phyloP scores from a whole-genome alignment of 2,797 vertebrate genomes.

The Rhyacichthys aspro region DNA sequence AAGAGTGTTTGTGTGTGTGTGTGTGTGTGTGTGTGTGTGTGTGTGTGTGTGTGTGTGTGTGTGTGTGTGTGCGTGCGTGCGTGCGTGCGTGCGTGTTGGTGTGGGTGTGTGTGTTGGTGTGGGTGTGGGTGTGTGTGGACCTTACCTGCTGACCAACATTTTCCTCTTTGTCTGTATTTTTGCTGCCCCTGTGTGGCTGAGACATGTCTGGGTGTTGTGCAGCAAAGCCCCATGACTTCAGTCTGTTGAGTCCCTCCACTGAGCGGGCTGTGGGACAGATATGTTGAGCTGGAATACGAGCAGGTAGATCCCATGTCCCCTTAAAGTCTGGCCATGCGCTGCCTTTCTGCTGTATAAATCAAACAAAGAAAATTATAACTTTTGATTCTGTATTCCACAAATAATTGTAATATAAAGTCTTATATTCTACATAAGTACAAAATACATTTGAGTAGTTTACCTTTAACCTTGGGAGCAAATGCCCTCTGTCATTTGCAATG shows the following conservation, averaged over 20 bases:
- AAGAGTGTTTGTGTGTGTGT: no score
- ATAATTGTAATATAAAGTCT: no score
- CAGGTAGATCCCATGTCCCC: slow-evolving; percentile 80
- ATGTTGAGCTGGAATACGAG: slow-evolving; percentile 42
- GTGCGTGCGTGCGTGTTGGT: no score
- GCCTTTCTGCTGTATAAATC: slow-evolving; percentile 48
- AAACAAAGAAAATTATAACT: neutral
- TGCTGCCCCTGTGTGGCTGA: slow-evolving; percentile 29
- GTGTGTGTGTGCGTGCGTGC: no score
- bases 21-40: no score
- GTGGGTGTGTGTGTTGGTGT: no score
- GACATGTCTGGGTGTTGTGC: slow-evolving; percentile 15
- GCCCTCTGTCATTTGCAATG: slow-evolving; percentile 82
- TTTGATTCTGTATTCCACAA: no score
- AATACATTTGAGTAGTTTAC: slow-evolving; percentile 53
- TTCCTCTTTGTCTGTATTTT: slow-evolving; percentile 3
- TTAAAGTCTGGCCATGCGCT: slow-evolving; percentile 74
- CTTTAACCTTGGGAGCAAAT: slow-evolving; percentile 83
- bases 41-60: no score
- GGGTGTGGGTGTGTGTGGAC: no score
- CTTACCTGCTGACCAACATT: slow-evolving; percentile 7
- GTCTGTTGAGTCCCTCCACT: slow-evolving; percentile 63
- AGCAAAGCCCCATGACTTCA: slow-evolving; percentile 57
- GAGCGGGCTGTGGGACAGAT: slow-evolving; percentile 78
- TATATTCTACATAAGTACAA: no score